Conservation (phyloP, 2,888 invertebrate species). For the Epistrophe grossulariae region DNA sequence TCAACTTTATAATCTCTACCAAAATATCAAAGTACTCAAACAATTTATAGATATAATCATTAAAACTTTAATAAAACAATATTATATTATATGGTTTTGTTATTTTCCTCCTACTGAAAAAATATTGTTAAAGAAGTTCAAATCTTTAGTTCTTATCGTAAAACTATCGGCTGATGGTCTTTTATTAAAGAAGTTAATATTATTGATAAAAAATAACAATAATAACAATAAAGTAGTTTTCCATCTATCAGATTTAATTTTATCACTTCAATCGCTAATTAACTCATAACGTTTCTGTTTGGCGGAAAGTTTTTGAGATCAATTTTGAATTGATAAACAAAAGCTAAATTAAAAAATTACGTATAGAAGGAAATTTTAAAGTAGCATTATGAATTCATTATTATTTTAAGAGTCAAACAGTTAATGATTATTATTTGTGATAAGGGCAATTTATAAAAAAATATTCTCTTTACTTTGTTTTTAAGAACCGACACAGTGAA, state of each 20-base stretch:
- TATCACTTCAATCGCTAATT: not conserved
- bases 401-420: not conserved
- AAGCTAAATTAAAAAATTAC: not conserved
- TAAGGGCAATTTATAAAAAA: not conserved
- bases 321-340: constrained; percentile 1
- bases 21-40: not conserved
- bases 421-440: not conserved
- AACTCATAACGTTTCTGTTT: not conserved
- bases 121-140: not conserved
- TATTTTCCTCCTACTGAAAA: not conserved
- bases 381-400: not conserved
- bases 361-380: constrained; percentile 1
- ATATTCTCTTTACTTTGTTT: not conserved
- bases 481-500: not conserved
- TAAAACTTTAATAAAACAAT: not conserved
- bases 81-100: not conserved
- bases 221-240: constrained; percentile 8
- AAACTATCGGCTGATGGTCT: not conserved
- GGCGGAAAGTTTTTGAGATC: constrained; percentile 9
- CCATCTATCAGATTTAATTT: constrained; percentile 3
- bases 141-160: not conserved
- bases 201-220: no score
- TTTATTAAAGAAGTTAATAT: no score
- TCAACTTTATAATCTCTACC: no score
- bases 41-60: not conserved